Conservation (phyloP, 2,888 invertebrate genomes). For the Latheticus oryzae region DNA sequence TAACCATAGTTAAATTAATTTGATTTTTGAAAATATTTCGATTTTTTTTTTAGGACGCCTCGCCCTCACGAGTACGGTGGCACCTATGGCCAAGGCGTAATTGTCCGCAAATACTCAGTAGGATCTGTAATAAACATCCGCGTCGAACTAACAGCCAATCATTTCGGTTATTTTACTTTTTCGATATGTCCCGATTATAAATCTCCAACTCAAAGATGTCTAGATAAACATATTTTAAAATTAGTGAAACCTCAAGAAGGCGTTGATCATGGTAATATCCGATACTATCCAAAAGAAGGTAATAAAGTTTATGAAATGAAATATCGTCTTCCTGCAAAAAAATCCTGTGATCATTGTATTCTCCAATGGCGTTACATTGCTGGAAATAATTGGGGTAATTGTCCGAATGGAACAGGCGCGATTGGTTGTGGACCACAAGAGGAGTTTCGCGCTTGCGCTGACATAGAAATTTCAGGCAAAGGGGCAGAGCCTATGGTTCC, state of each 20-base stretch:
- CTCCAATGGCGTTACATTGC: slow-evolving; percentile 91
- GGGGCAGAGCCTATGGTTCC: slow-evolving; percentile 66
- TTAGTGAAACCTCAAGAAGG: slow-evolving; percentile 64
- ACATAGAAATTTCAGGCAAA: slow-evolving; percentile 77
- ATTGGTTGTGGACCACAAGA: slow-evolving; percentile 92
- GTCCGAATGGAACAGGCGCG: slow-evolving; percentile 78
- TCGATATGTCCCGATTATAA: slow-evolving; percentile 80
- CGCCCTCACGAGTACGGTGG: slow-evolving; percentile 87
- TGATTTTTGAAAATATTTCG: too few species aligned
- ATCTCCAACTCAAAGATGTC: slow-evolving; percentile 79
- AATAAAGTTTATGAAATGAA: slow-evolving; percentile 82
- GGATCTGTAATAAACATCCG: slow-evolving; percentile 77
- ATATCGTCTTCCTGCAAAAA: slow-evolving; percentile 68
- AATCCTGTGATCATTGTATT: slow-evolving; percentile 83
- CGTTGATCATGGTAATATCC: slow-evolving; percentile 69
- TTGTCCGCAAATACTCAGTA: slow-evolving; percentile 82
- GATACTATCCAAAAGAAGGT: slow-evolving; percentile 82
- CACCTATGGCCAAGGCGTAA: slow-evolving; percentile 82
- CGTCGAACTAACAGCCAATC: slow-evolving; percentile 89
- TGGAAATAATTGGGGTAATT: slow-evolving; percentile 85
- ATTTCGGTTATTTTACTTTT: slow-evolving; percentile 89
- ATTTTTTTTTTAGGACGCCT: slow-evolving; percentile 66
- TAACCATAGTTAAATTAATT: too few species aligned
- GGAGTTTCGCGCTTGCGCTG: slow-evolving; percentile 87
- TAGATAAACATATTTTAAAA: slow-evolving; percentile 78